Evolutionary conservation across 2,113 vertebrate genomes (phyloP).

Genomic region (Apodemus sylvaticus): DNA sequence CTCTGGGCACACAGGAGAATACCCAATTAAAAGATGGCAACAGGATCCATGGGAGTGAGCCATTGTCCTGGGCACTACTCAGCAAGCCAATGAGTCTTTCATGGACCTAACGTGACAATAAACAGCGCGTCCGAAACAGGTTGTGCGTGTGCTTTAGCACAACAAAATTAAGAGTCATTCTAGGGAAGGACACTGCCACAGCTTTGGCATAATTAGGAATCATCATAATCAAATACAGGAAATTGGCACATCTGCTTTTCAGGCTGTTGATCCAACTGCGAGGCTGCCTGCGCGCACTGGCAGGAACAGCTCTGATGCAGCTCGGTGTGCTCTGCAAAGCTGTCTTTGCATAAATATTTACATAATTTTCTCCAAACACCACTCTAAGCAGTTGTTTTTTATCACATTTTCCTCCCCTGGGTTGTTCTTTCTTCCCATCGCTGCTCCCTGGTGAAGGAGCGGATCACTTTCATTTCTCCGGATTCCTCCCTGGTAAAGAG

Average conservation of each 20-base stretch:
- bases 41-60: conserved; percentile 15
- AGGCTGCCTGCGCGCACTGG: conserved; percentile 73
- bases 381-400: conserved; percentile 75
- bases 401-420: conserved; percentile 71
- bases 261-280: conserved; percentile 81
- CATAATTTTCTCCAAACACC: conserved; percentile 78
- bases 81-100: conserved; percentile 68
- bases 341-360: conserved; percentile 82
- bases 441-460: conserved; percentile 44
- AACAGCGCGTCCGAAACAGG: conserved; percentile 71
- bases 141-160: conserved; percentile 77
- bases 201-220: conserved; percentile 86
- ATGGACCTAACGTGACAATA: conserved; percentile 64
- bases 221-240: conserved; percentile 88
- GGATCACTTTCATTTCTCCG: not conserved
- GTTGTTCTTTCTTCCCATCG: conserved; percentile 64
- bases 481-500: conserved; percentile 28
- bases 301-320: conserved; percentile 75
- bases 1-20: not conserved
- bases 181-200: conserved; percentile 84
- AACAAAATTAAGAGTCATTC: conserved; percentile 84
- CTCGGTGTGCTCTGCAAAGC: conserved; percentile 78
- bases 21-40: conserved; percentile 33
- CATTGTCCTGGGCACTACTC: conserved; percentile 61
- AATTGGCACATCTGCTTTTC: conserved; percentile 90